phyloP scores from a whole-genome alignment of 2,888 invertebrate species.

The Callyntrura sp. region DNA sequence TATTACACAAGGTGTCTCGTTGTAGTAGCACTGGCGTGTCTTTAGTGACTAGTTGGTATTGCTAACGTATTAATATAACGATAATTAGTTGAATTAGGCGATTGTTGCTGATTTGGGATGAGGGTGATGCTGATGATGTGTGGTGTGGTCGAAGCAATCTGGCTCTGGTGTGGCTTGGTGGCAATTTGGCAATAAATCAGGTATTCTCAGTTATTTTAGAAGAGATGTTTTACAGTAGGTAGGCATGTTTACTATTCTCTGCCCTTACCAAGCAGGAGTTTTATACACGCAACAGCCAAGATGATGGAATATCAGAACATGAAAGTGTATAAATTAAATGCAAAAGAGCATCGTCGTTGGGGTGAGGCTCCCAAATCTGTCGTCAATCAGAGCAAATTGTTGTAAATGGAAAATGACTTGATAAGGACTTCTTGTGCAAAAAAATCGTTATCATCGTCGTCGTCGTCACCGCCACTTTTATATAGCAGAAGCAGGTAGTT shows the following conservation, averaged over 20 bases:
- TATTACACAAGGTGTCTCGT: not conserved
- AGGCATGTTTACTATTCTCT: too few relatives aligned
- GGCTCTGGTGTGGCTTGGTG: slow-evolving; percentile 23
- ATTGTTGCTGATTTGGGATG: too few relatives aligned
- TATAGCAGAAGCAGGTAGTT: not conserved
- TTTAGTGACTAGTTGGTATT: slow-evolving; percentile 51
- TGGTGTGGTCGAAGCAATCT: slow-evolving; percentile 13
- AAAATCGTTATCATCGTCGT: too few relatives aligned
- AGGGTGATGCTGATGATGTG: not conserved
- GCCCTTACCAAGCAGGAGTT: too few relatives aligned
- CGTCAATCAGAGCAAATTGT: slow-evolving; percentile 66
- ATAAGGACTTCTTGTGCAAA: slow-evolving; percentile 1
- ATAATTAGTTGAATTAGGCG: slow-evolving; percentile 66
- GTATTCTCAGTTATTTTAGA: not conserved
- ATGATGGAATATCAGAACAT: too few relatives aligned
- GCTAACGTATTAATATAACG: slow-evolving; percentile 39
- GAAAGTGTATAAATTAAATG: too few relatives aligned
- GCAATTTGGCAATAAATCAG: slow-evolving; percentile 46
- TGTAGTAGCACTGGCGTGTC: not conserved
- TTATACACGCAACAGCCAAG: too few relatives aligned
- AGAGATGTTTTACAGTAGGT: not conserved
- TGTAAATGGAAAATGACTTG: slow-evolving; percentile 50
- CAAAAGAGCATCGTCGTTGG: not conserved
- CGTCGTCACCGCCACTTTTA: not conserved
- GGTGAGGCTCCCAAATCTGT: slow-evolving; percentile 70